Percentiles rank a stretch among this genome's conserved stretches.
Conservation (phyloP, 2,797 vertebrate genomes). For the Acanthis flammea region DNA sequence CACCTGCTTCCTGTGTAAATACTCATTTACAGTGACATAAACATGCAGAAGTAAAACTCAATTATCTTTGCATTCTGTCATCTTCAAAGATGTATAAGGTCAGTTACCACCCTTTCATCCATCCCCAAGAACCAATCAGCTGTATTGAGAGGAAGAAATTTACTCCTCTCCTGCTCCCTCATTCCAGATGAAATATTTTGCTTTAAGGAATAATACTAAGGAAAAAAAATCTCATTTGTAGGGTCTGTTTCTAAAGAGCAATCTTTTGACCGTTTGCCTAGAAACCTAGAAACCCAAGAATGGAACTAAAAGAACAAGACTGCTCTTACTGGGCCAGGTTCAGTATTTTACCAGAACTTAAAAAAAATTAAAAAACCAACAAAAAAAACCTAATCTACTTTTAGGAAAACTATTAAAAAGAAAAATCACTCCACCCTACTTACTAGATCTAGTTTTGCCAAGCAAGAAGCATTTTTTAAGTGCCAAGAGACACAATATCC, state of each 20-base stretch:
- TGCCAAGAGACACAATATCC: not conserved
- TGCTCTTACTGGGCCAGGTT: not conserved
- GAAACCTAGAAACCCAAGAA: not conserved
- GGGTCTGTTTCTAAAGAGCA: not conserved
- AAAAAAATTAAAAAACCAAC: not conserved
- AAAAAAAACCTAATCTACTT: not conserved
- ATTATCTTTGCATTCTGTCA: not conserved
- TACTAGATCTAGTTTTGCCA: not conserved
- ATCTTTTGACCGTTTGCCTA: not conserved
- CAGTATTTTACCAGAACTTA: not conserved
- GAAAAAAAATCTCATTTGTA: not conserved
- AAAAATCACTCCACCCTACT: not conserved
- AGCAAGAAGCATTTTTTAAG: not conserved
- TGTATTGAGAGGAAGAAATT: not conserved
- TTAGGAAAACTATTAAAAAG: not conserved
- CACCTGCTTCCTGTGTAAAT: not conserved
- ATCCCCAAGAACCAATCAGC: not conserved
- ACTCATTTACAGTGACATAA: not conserved
- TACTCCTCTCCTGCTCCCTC: not conserved
- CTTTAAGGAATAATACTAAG: not conserved
- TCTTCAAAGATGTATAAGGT: not conserved
- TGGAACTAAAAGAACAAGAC: not conserved
- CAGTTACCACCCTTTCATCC: not conserved
- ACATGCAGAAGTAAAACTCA: not conserved
- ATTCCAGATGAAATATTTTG: not conserved